Base-by-base conservation (phyloP, 2,888 invertebrate species). In the Anodontia alba region DNA sequence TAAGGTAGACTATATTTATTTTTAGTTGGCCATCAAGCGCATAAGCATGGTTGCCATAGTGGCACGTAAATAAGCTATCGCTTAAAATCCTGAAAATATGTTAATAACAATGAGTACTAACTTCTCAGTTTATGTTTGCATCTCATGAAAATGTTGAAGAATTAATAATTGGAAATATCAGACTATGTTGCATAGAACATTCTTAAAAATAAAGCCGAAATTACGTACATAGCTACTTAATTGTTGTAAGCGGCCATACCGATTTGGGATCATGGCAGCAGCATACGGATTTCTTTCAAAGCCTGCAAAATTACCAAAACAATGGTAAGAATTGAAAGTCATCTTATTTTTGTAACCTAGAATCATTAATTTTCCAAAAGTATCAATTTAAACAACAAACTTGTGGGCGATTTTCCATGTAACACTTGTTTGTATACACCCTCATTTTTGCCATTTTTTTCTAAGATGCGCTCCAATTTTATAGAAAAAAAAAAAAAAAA, bases 271-370 rank as follows among this genome's bases (percentile, higher is more conserved):
- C 66, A 92, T 91, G 91, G 89, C 91, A 71, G 90, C 92, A 38
- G 81, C 91, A 23, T 83, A 88, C 31, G 89, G 90, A 62, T 92
- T 91, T 81, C 87, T 92, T 31, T 91, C 91, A 12, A 89, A 73
- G 8, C 90, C 91, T 33, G 92, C 91, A 2, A 92, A 91, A 76
- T 77, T 91, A 57, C 89, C 89, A 0, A 92, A 92, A 79, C 81
- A 89, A 83, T 92, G 92, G 92, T 92, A 78, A 87, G 90, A 17
- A 31, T 5, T 71, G 38, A 33, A 36, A 29, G 2, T 36, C 33
- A 5, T 3, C 20, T 57, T 38, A 51, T 7, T 66, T 17, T 31
- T 43, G 31, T 67, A 42, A n/a, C 74, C 26, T 57, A 57, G 31
- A 0, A 36, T 1, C 8, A 49, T 23, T 73, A n/a, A n/a, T n/a